Conservation (phyloP, 2,888 invertebrate species). For the Drosophila setosimentum region DNA sequence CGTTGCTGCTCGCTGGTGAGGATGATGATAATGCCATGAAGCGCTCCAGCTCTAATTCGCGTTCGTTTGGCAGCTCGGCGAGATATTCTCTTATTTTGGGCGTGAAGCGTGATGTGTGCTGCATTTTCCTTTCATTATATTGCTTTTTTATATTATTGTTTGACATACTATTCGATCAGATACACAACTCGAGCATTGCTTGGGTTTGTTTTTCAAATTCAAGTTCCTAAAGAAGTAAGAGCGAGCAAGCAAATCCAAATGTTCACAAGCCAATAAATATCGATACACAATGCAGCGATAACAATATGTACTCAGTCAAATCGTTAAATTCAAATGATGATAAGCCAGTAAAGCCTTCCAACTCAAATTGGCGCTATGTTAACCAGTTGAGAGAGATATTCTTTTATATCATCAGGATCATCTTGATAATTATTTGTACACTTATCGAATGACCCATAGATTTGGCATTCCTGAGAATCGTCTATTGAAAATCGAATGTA, state of each 20-base stretch:
- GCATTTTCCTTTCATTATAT: constrained; percentile 27
- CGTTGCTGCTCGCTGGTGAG: constrained; percentile 64
- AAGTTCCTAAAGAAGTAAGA: constrained; percentile 21
- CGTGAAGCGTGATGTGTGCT: constrained; percentile 57
- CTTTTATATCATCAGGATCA: background rate
- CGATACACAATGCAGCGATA: constrained; percentile 21
- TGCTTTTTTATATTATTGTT: constrained; percentile 31
- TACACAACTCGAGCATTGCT: constrained; percentile 3
- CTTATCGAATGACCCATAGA: background rate
- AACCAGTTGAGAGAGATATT: background rate
- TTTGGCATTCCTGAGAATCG: background rate
- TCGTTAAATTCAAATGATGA: background rate
- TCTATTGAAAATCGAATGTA: background rate
- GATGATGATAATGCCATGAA: constrained; percentile 67
- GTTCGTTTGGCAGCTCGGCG: constrained; percentile 55
- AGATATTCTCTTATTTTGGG: constrained; percentile 65
- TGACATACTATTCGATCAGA: constrained; percentile 28
- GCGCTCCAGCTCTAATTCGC: constrained; percentile 64
- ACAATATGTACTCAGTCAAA: background rate
- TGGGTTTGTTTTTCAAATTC: constrained; percentile 30
- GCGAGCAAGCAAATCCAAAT: constrained; percentile 27
- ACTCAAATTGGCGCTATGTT: background rate
- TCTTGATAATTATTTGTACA: background rate
- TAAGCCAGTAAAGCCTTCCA: background rate
- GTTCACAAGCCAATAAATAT: constrained; percentile 19